Evolutionary conservation across 1,140 invertebrate genomes (phyloP), one percentile per base, ranked within the genome.

Genomic region (Gryon sp.): DNA sequence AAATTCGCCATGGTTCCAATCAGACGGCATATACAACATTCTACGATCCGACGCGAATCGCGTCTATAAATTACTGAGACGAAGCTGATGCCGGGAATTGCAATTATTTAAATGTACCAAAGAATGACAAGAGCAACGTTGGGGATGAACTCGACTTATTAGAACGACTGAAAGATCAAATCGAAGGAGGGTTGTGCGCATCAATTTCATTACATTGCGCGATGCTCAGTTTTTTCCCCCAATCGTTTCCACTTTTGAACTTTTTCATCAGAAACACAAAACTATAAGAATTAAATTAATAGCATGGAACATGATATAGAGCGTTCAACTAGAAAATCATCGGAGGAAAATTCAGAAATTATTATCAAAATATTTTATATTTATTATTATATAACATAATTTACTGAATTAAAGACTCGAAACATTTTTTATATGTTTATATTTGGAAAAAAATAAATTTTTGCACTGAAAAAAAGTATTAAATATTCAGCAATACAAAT

Each of bases 101-200:
- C 76, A 81, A 81, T 79, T 81, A 81, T 81, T 81, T 79, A 78
- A 81, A 81, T 81, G 69, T 76, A 81, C 43, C 77, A 43, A 74
- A 72, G 74, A 75, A 78, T 63, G 69, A 74, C 75, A 72, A 34
- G 52, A 60, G 52, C 40, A 46, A 53, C 30, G 62, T 45, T 57
- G 55, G 66, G 72, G 77, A 79, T 79, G 66, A 76, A 79, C 60
- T 73, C 48, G 19, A 76, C 75, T 78, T 78, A 78, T 73, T 69
- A 73, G 36, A 69, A 69, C 62, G 63, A 66, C 65, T 28, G 65
- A 55, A 70, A 74, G 65, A 78, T 74, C 57, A 65, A 65, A 74
- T 69, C 38, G 40, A 30, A 12, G 34, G 69, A 74, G 76, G 76
- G 69, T 74, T 16, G 43, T 15, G 22, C 7, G 52, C 28, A 46